These are phyloP conservation scores for Lycia hirtaria DNA, from an alignment of 2,888 invertebrate species.

Conservation along the genomic window DNA sequence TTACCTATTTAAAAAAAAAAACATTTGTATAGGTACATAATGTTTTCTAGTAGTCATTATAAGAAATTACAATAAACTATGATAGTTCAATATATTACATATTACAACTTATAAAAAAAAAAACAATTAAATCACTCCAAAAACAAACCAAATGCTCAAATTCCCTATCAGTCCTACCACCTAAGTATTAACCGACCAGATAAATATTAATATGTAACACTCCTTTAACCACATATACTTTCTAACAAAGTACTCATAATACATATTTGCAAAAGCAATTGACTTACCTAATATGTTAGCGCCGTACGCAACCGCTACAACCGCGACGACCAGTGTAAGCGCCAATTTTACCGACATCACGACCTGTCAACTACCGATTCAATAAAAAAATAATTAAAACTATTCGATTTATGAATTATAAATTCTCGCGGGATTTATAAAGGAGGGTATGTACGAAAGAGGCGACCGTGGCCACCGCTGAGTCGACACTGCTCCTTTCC, in stretches of 20 bases:
- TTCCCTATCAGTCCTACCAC: too few relatives aligned
- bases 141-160: too few relatives aligned
- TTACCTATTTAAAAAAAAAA: too few relatives aligned
- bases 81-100: too few relatives aligned
- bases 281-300: slow-evolving; percentile 81
- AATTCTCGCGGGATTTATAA: slow-evolving; percentile 55
- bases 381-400: slow-evolving; percentile 41
- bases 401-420: slow-evolving; percentile 55
- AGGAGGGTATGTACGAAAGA: slow-evolving; percentile 57
- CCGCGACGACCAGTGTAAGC: slow-evolving; percentile 63
- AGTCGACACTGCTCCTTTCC: slow-evolving; percentile 77
- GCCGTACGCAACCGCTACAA: slow-evolving; percentile 61
- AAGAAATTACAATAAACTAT: too few relatives aligned
- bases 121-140: too few relatives aligned
- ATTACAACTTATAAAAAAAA: too few relatives aligned
- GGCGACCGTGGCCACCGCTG: slow-evolving; percentile 73
- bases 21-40: too few relatives aligned
- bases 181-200: not conserved
- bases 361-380: slow-evolving; percentile 48
- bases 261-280: slow-evolving; percentile 42
- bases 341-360: slow-evolving; percentile 74
- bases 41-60: too few relatives aligned
- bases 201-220: slow-evolving; percentile 6
- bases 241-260: slow-evolving; percentile 4
- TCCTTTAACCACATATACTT: not conserved